phyloP scores from a whole-genome alignment of 2,888 invertebrate species.

The Microplitis deprimator region DNA sequence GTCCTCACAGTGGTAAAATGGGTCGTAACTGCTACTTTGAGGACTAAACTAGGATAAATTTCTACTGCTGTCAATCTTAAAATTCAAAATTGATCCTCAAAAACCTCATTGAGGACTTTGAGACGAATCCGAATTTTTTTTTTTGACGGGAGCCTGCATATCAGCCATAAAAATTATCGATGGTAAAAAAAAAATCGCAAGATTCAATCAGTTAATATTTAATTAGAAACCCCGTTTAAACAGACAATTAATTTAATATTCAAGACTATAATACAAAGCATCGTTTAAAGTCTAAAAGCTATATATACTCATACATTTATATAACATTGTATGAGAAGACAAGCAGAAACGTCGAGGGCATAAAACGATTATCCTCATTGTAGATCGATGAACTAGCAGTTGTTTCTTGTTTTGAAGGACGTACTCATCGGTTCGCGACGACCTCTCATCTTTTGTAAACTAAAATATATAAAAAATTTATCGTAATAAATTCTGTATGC shows the following conservation, averaged over 20 bases:
- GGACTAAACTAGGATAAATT: too few species aligned
- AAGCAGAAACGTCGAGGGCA: slow-evolving; percentile 42
- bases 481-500: too few species aligned
- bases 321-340: slow-evolving; percentile 4
- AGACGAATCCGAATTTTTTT: too few species aligned
- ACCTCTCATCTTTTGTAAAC: slow-evolving; percentile 36
- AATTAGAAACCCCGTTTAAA: background rate
- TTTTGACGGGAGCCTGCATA: too few species aligned
- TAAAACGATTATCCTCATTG: slow-evolving; percentile 64
- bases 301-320: background rate
- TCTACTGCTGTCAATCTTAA: too few species aligned
- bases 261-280: slow-evolving; percentile 21
- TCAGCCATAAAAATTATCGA: background rate
- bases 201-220: background rate
- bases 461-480: background rate
- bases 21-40: too few species aligned
- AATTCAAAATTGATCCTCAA: too few species aligned
- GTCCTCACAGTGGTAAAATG: too few species aligned
- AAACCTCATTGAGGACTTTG: too few species aligned
- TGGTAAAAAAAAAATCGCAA: background rate
- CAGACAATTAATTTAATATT: background rate
- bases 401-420: slow-evolving; percentile 68
- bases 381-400: slow-evolving; percentile 65
- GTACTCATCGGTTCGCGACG: slow-evolving; percentile 64
- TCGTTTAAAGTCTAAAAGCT: slow-evolving; percentile 21